Evolutionary conservation across 2,888 invertebrate genomes (phyloP), one percentile per base, ranked within the genome.

Genomic region (Taenaris catops): DNA sequence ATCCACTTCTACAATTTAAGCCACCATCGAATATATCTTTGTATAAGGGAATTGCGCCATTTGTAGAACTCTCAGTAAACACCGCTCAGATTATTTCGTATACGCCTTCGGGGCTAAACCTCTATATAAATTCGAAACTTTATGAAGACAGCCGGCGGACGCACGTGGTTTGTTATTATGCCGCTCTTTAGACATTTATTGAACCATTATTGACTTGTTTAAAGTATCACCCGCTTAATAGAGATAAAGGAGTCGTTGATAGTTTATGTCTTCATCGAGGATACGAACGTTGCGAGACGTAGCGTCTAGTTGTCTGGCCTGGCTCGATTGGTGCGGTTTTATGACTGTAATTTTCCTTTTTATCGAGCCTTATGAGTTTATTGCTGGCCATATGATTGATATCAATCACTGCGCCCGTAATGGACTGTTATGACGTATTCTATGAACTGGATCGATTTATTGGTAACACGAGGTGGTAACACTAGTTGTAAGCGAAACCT

Each of bases 201-300:
- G 84, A 71, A 79, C 72, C 74, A 75, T 83, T 84, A 86, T 84
- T 81, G 84, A 79, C 76, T 79, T 78, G 83, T 83, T 81, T 81
- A 83, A 83, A 78, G 76, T 81, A 83, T 83, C 73, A 76, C 68
- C 68, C 67, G 70, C 64, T 81, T 83, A 80, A 80, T 83, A 78
- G 73, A 79, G 81, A 83, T 83, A 83, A 80, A 83, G 78, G 73
- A 76, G 71, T 64, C 56, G 64, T 58, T 65, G 63, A 68, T 79
- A 69, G 67, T 79, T 84, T 80, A 84, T 78, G 66, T 62, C 75
- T 83, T 80, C 63, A 80, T 80, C 68, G 66, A 60, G 64, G 58
- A 61, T 63, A 57, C 53, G 53, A 53, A 19, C 43, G 40, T 42
- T 43, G 41, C 55, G 58, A 58, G 61, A 50, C 47, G 48, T 36